Conservation (phyloP, 2,888 invertebrate species). For the Eupithecia tripunctaria region DNA sequence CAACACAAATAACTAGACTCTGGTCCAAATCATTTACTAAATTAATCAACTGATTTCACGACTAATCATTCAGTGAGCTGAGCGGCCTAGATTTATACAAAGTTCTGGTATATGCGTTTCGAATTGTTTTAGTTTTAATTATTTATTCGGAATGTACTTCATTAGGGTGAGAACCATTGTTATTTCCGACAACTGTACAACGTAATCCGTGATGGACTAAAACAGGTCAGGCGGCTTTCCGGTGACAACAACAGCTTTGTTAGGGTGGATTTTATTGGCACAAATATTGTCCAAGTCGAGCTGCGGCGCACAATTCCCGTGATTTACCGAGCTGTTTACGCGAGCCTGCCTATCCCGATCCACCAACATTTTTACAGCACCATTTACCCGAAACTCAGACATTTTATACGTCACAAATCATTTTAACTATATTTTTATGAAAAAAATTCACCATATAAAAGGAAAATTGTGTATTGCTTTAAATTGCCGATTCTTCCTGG, state of each 20-base stretch:
- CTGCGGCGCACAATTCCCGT: slow-evolving; percentile 73
- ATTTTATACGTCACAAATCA: slow-evolving; percentile 73
- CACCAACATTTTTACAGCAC: slow-evolving; percentile 74
- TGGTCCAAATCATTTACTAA: slow-evolving; percentile 7
- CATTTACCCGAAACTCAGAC: slow-evolving; percentile 69
- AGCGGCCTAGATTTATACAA: not conserved
- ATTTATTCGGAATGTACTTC: not conserved
- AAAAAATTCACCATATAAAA: slow-evolving; percentile 52
- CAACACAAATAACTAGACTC: not conserved
- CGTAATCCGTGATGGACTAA: slow-evolving; percentile 70
- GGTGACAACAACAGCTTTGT: slow-evolving; percentile 82
- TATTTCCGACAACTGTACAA: slow-evolving; percentile 48
- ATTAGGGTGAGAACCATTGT: slow-evolving; percentile 25
- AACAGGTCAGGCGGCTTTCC: slow-evolving; percentile 76
- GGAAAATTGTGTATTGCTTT: slow-evolving; percentile 34
- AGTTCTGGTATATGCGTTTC: not conserved
- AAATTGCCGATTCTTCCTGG: slow-evolving; percentile 41
- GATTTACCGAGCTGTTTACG: slow-evolving; percentile 83
- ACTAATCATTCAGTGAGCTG: not conserved
- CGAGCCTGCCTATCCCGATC: slow-evolving; percentile 70
- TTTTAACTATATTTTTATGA: slow-evolving; percentile 69
- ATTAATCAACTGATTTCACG: slow-evolving; percentile 11
- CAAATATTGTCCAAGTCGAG: slow-evolving; percentile 81
- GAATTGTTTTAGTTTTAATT: not conserved
- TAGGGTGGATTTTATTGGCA: slow-evolving; percentile 81